Conservation (phyloP, 1,140 invertebrate genomes). For the Manduca sexta region DNA sequence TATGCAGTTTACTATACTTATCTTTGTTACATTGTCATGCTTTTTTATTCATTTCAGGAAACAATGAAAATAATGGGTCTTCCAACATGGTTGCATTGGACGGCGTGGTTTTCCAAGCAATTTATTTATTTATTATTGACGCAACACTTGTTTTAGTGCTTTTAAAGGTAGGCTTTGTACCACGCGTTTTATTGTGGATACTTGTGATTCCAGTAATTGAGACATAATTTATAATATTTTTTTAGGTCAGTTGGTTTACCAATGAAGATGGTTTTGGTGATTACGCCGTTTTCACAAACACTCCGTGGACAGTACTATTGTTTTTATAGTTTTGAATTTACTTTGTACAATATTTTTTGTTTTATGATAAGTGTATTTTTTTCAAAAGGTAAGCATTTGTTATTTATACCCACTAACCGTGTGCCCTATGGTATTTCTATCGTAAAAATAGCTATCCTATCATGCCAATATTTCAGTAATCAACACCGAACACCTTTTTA, state of each 20-base stretch:
- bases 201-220: background rate
- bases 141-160: constrained; percentile 71
- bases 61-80: constrained; percentile 93
- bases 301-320: constrained; percentile 74
- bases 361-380: constrained; percentile 82
- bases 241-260: constrained; percentile 66
- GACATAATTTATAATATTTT: constrained; percentile 5
- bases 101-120: constrained; percentile 87
- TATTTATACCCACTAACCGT: too few relatives aligned
- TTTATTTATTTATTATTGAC: constrained; percentile 80
- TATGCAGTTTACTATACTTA: background rate
- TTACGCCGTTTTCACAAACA: constrained; percentile 73
- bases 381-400: constrained; percentile 75
- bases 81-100: constrained; percentile 87
- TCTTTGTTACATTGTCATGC: background rate
- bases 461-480: too few relatives aligned
- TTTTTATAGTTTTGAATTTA: constrained; percentile 76
- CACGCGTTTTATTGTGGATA: background rate
- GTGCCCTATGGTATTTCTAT: too few relatives aligned
- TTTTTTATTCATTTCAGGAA: constrained; percentile 48
- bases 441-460: too few relatives aligned
- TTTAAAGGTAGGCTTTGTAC: constrained; percentile 59
- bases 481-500: too few relatives aligned
- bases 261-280: constrained; percentile 56
- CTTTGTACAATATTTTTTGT: constrained; percentile 77